Evolutionary conservation across 2,888 invertebrate species (phyloP).

Genomic region (Synanthedon andrenaeformis): DNA sequence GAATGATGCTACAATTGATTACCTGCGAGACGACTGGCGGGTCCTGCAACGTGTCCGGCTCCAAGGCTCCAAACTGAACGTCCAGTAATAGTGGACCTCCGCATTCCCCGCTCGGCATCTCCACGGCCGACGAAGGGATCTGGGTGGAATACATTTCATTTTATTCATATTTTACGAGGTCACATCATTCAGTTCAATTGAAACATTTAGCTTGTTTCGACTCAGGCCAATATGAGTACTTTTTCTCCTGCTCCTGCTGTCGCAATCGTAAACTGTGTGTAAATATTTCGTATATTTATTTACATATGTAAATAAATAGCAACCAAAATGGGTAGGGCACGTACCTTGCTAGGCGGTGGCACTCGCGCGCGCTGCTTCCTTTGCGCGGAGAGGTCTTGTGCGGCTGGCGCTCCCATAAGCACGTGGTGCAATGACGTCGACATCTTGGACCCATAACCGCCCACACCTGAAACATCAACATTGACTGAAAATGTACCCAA

Average conservation of each 20-base stretch:
- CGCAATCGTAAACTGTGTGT: no score
- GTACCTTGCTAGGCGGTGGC: conserved; percentile 89
- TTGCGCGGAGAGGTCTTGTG: conserved; percentile 34
- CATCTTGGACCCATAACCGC: conserved; percentile 45
- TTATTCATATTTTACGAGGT: no score
- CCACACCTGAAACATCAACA: conserved; percentile 19
- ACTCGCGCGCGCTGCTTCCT: conserved; percentile 79
- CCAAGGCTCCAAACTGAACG: conserved; percentile 94
- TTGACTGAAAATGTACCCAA: no score
- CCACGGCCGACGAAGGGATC: conserved; percentile 94
- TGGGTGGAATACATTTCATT: conserved; percentile 27
- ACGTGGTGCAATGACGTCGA: conserved; percentile 9
- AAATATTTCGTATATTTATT: no score
- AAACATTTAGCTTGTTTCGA: no score
- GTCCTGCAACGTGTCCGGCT: conserved; percentile 48
- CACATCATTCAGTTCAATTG: no score
- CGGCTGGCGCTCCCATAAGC: conserved; percentile 37
- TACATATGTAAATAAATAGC: no score
- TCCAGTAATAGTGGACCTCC: conserved; percentile 83
- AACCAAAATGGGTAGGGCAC: no score
- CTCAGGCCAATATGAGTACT: no score
- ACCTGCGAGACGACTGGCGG: background rate
- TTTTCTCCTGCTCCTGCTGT: no score
- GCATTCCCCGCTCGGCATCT: conserved; percentile 89
- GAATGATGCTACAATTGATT: background rate